Evolutionary conservation across 2,888 invertebrate genomes (phyloP).

Genomic region (Cantharis flavilabris): DNA sequence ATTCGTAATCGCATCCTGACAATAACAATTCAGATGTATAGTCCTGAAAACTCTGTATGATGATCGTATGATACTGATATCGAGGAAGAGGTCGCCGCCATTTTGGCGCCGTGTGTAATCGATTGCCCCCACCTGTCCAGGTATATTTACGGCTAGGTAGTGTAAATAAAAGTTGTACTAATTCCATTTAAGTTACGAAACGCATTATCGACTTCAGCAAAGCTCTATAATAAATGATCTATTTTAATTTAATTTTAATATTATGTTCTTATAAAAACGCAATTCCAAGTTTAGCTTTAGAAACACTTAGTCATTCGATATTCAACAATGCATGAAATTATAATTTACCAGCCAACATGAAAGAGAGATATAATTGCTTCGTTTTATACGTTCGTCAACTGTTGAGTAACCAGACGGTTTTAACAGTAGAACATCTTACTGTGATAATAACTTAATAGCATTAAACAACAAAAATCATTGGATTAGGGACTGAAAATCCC

Average conservation of each 20-base stretch:
- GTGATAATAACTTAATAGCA: background rate
- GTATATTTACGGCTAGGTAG: conserved; percentile 26
- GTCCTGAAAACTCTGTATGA: conserved; percentile 17
- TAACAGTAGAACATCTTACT: background rate
- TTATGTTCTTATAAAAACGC: background rate
- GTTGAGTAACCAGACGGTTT: background rate
- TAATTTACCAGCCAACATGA: background rate
- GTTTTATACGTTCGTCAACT: background rate
- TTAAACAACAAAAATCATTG: background rate
- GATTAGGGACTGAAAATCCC: background rate
- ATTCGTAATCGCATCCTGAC: background rate
- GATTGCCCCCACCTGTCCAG: conserved; percentile 33
- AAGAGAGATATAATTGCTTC: background rate
- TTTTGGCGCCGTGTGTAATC: conserved; percentile 32
- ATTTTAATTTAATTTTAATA: background rate
- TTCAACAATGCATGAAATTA: background rate
- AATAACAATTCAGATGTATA: conserved; percentile 14
- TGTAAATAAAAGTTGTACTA: conserved; percentile 20
- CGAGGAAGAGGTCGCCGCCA: conserved; percentile 23
- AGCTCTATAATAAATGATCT: background rate
- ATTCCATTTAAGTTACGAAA: conserved; percentile 21
- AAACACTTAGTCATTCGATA: background rate
- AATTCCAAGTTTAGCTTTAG: background rate
- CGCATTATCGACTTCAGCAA: conserved; percentile 6
- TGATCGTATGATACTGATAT: conserved; percentile 16